Evolutionary conservation across 64 coral and sea anemone genomes (phyloP), one percentile per base, ranked within the genome.

Genomic region (Pachyseris speciosa): DNA sequence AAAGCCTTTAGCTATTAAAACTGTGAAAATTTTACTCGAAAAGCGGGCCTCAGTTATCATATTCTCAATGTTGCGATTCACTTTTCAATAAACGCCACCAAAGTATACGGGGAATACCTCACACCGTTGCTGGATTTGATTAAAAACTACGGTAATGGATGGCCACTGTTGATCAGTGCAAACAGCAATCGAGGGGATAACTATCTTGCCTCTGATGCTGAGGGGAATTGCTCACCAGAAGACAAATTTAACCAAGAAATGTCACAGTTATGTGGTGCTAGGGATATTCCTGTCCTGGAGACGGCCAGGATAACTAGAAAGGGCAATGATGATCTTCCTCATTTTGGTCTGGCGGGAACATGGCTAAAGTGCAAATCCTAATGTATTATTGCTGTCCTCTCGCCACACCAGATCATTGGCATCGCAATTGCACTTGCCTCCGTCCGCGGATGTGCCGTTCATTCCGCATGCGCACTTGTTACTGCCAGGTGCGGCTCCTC

Each of bases 271-370:
- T 86, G 88, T n/a, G 51, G 11, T 17, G 74, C 53, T 13, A 52
- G 40, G 13, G 49, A 64, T 2, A 87, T 95, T 34, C 67, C 24
- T 39, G 31, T 95, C 10, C 22, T 95, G 6, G 94, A 91, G 51
- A 40, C 53, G n/a, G 79, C 72, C 26, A 64, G 32, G 6, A 32
- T 95, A 20, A 87, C 88, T 22, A 49, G 60, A 5, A 86, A 78
- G 24, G 92, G 94, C 64, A 87, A 72, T n/a, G 94, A 95, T 28
- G 83, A 71, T 12, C 88, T 55, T 26, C 88, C 91, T 73, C n/a
- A n/a, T 87, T 87, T 57, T 81, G 94, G 20, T 75, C 39, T 32
- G 94, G 89, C 32, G 94, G 94, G 10, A 95, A 95, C 10, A 87
- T 91, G 75, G 38, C 29, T 1, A 95, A 95, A 49, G 94, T 72